Conservation (phyloP, 92 coral and sea anemone genomes). For the Phymanthus crucifer region DNA sequence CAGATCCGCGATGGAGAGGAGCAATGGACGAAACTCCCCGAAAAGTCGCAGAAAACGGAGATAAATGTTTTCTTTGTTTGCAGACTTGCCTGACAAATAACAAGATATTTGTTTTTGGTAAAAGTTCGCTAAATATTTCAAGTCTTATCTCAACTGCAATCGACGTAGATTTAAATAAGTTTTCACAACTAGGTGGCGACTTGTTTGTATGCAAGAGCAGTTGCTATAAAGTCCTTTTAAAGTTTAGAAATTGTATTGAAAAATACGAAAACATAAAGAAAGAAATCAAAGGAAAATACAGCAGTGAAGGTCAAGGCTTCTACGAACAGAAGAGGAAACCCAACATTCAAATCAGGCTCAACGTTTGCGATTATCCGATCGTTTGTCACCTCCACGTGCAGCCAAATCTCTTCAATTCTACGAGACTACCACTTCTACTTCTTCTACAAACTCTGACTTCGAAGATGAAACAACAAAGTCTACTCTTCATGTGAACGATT, state of each 20-base stretch:
- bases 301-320: slow-evolving; percentile 26
- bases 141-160: slow-evolving; percentile 44
- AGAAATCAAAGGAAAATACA: slow-evolving; percentile 27
- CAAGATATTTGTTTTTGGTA: slow-evolving; percentile 36
- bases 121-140: slow-evolving; percentile 39
- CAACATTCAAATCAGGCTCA: slow-evolving; percentile 19
- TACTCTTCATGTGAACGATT: background rate
- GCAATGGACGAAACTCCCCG: background rate
- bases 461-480: background rate
- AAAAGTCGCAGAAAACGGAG: background rate
- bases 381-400: too few relatives aligned
- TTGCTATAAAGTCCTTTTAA: slow-evolving; percentile 40
- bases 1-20: too few relatives aligned
- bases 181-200: slow-evolving; percentile 28
- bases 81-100: background rate
- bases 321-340: too few relatives aligned
- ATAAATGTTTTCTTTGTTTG: background rate
- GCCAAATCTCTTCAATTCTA: slow-evolving; percentile 42
- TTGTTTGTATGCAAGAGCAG: slow-evolving; percentile 41
- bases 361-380: too few relatives aligned
- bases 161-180: slow-evolving; percentile 39
- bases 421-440: slow-evolving; percentile 54
- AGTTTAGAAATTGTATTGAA: slow-evolving; percentile 22
- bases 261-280: slow-evolving; percentile 26
- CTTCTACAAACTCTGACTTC: slow-evolving; percentile 9